Base-by-base conservation (phyloP, 2,113 vertebrate genomes). In the Tetraodon nigroviridis region DNA sequence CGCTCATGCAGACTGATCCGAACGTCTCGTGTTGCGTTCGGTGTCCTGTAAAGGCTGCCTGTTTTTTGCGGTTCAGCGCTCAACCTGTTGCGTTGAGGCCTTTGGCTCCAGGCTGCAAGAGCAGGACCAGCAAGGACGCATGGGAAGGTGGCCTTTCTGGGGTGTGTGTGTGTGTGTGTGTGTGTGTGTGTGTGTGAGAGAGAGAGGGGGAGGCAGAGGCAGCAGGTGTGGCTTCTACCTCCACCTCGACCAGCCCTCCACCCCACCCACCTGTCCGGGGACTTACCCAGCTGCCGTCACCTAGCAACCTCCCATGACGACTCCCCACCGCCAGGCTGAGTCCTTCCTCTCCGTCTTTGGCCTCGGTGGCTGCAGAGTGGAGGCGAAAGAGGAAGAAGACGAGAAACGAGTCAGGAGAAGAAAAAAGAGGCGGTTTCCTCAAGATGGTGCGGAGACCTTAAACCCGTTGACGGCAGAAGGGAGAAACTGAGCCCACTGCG, bases 141-240 rank as follows among this genome's bases (percentile, higher is more conserved):
- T 16, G 44, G 6, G n/a, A 17, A n/a, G 44, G 17, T n/a, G n/a
- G n/a, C n/a, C 6, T 46, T 46, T 46, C 17, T 37, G 62, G 51
- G 0, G 13, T 67, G 42, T 37, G 32, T 37, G 32, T 37, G 32
- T 37, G 51, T 51, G 55, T 29, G 17, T 52, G 41, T 49, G 51
- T 27, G 10, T 11, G 17, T 27, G 62, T 55, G 29, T 63, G 20
- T 67, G 49, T 54, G 53, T 32, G 15, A 54, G 27, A 47, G 52
- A 6, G 29, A 32, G 29, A 32, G 32, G 11, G 32, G 7, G 27
- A 29, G 27, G 7, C 4, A 29, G 27, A 49, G 61, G 55, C 63
- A 71, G 78, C 83, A 85, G 83, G 82, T 87, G 87, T 69, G 71
- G 73, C 75, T 58, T 76, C 67, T 51, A 20, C 73, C 73, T n/a